phyloP scores from a whole-genome alignment of 2,113 vertebrate genomes.

The Bos javanicus region DNA sequence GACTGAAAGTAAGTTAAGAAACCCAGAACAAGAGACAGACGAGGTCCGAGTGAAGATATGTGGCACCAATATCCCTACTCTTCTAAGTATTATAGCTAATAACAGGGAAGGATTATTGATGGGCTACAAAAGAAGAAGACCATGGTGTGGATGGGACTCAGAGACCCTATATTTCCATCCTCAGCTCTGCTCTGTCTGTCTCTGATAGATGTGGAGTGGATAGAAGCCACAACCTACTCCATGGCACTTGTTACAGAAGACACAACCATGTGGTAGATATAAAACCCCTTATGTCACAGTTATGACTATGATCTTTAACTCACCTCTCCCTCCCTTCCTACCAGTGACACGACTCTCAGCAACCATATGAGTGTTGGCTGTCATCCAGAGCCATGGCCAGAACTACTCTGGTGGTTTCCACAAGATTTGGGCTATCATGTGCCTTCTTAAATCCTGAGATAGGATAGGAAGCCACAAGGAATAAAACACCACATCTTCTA shows the following conservation, averaged over 20 bases:
- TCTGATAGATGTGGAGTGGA: background rate
- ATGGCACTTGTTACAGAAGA: background rate
- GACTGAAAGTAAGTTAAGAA: background rate
- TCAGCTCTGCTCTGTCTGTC: background rate
- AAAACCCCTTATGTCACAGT: background rate
- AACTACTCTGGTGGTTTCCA: background rate
- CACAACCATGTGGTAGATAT: background rate
- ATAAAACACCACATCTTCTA: background rate
- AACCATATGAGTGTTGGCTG: background rate
- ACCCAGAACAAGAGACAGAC: background rate
- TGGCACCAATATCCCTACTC: background rate
- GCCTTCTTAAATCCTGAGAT: background rate
- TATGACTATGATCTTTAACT: background rate
- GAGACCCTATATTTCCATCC: background rate
- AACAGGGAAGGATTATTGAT: background rate
- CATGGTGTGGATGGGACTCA: background rate
- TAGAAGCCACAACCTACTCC: background rate
- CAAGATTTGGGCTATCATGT: background rate
- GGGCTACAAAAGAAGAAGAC: background rate
- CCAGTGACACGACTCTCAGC: background rate
- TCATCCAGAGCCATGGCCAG: background rate
- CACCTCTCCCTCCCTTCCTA: background rate
- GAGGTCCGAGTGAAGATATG: background rate
- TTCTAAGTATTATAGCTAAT: background rate
- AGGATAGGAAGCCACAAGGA: background rate